A percentile compares a stretch with the other conserved stretches of the same genome.
Evolutionary conservation across 2,797 vertebrate genomes (phyloP).

Genomic region (Rallus crepitans): DNA sequence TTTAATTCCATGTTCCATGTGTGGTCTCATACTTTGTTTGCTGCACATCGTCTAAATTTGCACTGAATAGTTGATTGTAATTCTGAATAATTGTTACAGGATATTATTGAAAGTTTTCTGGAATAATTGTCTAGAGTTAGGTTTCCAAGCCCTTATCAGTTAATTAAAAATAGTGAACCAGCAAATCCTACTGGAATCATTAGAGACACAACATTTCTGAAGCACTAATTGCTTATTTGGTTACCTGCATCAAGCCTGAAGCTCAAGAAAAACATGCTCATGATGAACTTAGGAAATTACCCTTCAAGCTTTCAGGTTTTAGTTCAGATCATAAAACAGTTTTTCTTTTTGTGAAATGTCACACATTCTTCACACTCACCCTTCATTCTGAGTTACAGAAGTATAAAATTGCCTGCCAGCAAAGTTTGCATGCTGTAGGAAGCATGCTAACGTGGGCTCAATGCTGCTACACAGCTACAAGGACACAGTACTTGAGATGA

Average conservation of each 20-base stretch:
- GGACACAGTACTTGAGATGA: neutral
- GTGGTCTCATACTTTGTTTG: neutral
- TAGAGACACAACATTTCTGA: neutral
- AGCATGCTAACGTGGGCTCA: accelerated
- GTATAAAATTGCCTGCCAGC: neutral
- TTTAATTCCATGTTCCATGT: neutral
- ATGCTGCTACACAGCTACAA: too few relatives aligned
- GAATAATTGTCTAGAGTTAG: neutral
- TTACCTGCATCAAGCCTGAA: neutral
- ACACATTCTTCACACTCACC: neutral
- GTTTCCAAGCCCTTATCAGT: neutral
- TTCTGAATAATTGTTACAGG: slow-evolving; percentile 5
- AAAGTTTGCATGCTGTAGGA: accelerated
- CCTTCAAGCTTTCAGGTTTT: neutral
- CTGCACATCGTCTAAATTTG: neutral
- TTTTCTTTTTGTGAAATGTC: neutral
- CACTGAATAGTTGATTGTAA: neutral
- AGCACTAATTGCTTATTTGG: neutral
- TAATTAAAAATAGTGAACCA: slow-evolving; percentile 29
- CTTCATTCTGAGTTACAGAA: neutral
- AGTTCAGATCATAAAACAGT: neutral
- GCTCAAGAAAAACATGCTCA: neutral
- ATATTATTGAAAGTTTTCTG: neutral
- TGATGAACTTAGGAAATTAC: neutral
- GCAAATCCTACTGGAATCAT: neutral